These are phyloP conservation scores for Oasisia sp. DNA, from an alignment of 2,888 invertebrate species.

Conservation along the genomic window DNA sequence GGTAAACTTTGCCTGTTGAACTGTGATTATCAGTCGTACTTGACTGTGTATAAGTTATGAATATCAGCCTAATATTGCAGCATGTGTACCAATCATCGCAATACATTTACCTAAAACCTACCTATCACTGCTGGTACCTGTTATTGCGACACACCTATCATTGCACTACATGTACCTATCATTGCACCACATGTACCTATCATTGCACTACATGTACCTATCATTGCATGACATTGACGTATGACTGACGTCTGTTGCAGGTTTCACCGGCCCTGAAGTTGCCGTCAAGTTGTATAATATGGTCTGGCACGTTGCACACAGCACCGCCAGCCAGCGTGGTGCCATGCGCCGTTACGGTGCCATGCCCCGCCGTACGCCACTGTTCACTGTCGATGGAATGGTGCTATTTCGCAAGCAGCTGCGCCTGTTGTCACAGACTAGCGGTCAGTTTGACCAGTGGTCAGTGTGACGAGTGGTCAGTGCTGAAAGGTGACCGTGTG, in stretches of 20 bases:
- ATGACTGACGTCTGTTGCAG: background rate
- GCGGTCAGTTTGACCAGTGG: background rate
- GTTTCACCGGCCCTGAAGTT: conserved; percentile 1
- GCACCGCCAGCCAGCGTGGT: background rate
- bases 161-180: background rate
- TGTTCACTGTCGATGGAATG: background rate
- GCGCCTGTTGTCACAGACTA: background rate
- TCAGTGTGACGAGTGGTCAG: background rate
- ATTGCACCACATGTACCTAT: background rate
- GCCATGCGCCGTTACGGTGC: background rate
- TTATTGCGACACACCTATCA: too few species aligned
- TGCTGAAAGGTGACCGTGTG: background rate
- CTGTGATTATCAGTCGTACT: too few species aligned
- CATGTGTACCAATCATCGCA: too few species aligned
- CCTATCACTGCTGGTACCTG: too few species aligned
- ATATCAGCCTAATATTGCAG: too few species aligned
- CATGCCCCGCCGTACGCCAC: background rate
- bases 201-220: background rate
- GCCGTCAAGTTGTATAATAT: background rate
- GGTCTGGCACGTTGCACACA: background rate
- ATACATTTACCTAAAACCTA: too few species aligned
- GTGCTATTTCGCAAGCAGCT: background rate
- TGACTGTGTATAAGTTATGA: background rate
- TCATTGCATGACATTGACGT: background rate
- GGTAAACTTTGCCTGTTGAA: background rate